These are phyloP conservation scores for Pangasianodon gigas DNA, from an alignment of 2,113 vertebrate genomes.

Conservation along the genomic window DNA sequence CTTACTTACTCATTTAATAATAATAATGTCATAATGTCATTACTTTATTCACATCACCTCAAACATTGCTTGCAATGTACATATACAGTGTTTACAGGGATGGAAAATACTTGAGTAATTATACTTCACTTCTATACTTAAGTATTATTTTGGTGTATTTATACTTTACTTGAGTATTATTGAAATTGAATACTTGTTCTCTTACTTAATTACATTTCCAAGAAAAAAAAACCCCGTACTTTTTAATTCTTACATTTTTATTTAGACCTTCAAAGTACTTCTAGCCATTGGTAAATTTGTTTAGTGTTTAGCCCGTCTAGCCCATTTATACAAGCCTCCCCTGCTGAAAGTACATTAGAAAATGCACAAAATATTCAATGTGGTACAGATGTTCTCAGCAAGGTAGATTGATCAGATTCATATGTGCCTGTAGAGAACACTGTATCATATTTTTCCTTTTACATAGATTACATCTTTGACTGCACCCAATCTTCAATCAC, in stretches of 20 bases:
- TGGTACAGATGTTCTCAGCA: constrained; percentile 25
- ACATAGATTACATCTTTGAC: neutral
- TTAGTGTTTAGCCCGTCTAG: neutral
- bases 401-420: constrained; percentile 2
- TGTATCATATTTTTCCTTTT: neutral
- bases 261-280: neutral
- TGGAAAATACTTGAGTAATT: too few relatives aligned
- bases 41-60: neutral
- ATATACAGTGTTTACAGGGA: too few relatives aligned
- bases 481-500: neutral
- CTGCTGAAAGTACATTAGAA: neutral
- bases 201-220: neutral
- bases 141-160: neutral
- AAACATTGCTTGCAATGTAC: neutral
- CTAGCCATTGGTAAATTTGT: neutral
- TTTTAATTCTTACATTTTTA: neutral
- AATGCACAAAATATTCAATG: neutral
- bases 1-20: neutral
- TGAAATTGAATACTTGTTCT: neutral
- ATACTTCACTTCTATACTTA: neutral
- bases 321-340: neutral
- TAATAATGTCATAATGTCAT: neutral
- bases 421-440: neutral
- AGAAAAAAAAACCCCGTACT: neutral
- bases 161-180: neutral